A percentile compares a stretch with the other conserved stretches of the same genome.
Conservation (phyloP, 2,113 vertebrate species). For the Mesitornis unicolor region DNA sequence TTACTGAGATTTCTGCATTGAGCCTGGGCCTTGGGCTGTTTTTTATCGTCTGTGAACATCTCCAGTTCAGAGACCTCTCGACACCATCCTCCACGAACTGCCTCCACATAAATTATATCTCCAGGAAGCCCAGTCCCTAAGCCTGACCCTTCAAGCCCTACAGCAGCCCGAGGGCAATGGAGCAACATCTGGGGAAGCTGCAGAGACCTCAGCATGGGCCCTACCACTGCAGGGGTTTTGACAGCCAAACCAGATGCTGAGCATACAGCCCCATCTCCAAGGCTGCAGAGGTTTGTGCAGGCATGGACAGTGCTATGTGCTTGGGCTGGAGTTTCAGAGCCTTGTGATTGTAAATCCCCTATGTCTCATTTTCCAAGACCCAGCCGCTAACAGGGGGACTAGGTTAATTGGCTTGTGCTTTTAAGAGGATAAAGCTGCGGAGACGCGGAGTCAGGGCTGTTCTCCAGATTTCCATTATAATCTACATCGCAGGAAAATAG, state of each 20-base stretch:
- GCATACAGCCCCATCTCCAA: fast-evolving
- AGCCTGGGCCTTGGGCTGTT: background rate
- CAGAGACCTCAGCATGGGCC: background rate
- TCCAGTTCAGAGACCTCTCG: background rate
- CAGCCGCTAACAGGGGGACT: background rate
- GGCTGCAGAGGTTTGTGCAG: background rate
- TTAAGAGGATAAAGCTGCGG: constrained; percentile 61
- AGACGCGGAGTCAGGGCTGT: constrained; percentile 30
- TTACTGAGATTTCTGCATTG: background rate
- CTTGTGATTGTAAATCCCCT: constrained; percentile 26
- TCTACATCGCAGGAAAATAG: constrained; percentile 61
- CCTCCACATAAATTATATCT: background rate
- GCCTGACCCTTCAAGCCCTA: background rate
- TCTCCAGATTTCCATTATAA: constrained; percentile 67
- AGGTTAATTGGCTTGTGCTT: constrained; percentile 69
- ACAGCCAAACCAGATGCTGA: background rate
- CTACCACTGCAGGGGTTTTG: fast-evolving
- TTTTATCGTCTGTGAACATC: background rate
- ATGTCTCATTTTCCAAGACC: constrained; percentile 16
- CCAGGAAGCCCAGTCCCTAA: background rate
- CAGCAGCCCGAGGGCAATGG: background rate
- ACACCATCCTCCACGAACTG: background rate
- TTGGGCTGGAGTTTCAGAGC: background rate
- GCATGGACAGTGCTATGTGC: background rate
- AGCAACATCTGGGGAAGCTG: background rate